phyloP scores from a whole-genome alignment of 2,888 invertebrate species.

The Platycheirus rosarum region DNA sequence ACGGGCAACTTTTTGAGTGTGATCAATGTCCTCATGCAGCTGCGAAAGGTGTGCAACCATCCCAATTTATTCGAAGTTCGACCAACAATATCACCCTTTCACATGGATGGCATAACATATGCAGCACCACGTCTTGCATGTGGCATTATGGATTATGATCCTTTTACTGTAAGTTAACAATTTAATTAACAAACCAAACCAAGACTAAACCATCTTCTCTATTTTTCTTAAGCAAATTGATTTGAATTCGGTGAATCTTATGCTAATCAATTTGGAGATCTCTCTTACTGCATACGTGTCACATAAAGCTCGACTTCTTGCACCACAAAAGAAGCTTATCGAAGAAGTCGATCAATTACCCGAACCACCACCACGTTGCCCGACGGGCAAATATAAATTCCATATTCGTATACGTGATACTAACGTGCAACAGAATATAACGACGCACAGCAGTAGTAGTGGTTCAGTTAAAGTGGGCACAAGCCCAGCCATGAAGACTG shows the following conservation, averaged over 20 bases:
- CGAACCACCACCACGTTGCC: slow-evolving; percentile 86
- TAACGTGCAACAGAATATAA: slow-evolving; percentile 80
- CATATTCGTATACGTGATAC: slow-evolving; percentile 84
- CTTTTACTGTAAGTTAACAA: slow-evolving; percentile 85
- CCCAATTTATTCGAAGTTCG: slow-evolving; percentile 98
- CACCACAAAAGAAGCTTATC: slow-evolving; percentile 88
- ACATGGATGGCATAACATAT: slow-evolving; percentile 89
- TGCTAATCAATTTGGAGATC: slow-evolving; percentile 87
- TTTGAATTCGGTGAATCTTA: slow-evolving; percentile 86
- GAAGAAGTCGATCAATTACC: slow-evolving; percentile 87
- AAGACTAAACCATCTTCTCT: not conserved
- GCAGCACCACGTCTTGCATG: slow-evolving; percentile 89
- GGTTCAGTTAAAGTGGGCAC: slow-evolving; percentile 81
- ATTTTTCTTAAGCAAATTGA: slow-evolving; percentile 85
- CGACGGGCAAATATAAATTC: slow-evolving; percentile 86
- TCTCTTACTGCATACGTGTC: slow-evolving; percentile 91
- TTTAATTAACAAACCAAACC: not conserved
- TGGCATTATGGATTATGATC: slow-evolving; percentile 88
- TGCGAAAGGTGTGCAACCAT: slow-evolving; percentile 98
- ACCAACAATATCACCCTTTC: slow-evolving; percentile 96
- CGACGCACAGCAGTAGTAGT: slow-evolving; percentile 76
- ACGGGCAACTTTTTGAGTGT: slow-evolving; percentile 97
- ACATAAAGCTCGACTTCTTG: slow-evolving; percentile 90
- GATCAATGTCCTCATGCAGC: slow-evolving; percentile 98
- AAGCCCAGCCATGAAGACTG: slow-evolving; percentile 83